Evolutionary conservation across 2,888 invertebrate genomes (phyloP), one percentile per base, ranked within the genome.

Genomic region (Ormyrus thymus): DNA sequence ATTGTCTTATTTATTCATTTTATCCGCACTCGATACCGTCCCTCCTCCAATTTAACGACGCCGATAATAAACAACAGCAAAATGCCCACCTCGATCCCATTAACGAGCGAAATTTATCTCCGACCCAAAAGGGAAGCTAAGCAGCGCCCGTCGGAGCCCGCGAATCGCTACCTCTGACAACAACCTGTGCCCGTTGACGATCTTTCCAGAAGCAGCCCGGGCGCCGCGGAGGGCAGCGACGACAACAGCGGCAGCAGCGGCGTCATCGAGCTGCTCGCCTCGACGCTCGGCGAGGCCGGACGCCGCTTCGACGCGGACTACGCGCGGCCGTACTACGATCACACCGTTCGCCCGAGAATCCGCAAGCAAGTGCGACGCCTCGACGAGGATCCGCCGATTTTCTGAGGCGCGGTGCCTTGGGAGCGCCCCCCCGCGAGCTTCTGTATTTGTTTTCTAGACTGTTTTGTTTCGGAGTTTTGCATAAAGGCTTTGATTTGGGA

Each of bases 361-460:
- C 82, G 83, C 46, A 86, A 85, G 80, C 84, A 81, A 50, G 83
- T 86, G 74, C 83, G 82, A 48, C 82, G 83, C 64, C 80, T 83
- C 45, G 85, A 86, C 66, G 86, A 86, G 55, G 85, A 85, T 61
- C 84, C 86, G n/a, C 84, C 86, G 9, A 85, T 86, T 61, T 86
- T 86, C 79, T 85, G 81, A 84, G 0, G 7, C 45, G n/a, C n/a
- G n/a, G n/a, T n/a, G n/a, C n/a, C n/a, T n/a, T n/a, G n/a, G n/a
- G n/a, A n/a, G n/a, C n/a, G n/a, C n/a, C n/a, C n/a, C n/a, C n/a
- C 29, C 29, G 29, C 29, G 29, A 4, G 29, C 29, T 29, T 29
- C 29, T 29, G 29, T 29, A 29, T n/a, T n/a, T n/a, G 4, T 29
- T 4, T 29, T 29, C 4, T 29, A 4, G 0, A 4, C 0, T 4